Percentiles rank a stretch among this genome's conserved stretches.
phyloP scores from a whole-genome alignment of 2,113 vertebrate genomes.

The Melospiza melodia region DNA sequence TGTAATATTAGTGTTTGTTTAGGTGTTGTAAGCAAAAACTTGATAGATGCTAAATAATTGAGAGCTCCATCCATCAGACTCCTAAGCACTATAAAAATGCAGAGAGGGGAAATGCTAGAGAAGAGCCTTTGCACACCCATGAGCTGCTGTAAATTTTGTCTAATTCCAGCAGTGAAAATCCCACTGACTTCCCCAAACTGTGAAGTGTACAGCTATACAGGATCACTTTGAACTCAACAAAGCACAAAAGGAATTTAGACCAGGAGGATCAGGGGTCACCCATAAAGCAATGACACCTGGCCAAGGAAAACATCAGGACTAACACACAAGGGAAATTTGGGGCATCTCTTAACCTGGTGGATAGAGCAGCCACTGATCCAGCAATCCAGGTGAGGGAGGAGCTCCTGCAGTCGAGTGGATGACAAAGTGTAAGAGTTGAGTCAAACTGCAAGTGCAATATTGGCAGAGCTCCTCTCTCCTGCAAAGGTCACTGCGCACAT shows the following conservation, averaged over 20 bases:
- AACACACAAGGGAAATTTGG: background rate
- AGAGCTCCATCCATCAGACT: background rate
- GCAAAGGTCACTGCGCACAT: conserved; percentile 1
- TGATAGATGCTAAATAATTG: conserved; percentile 26
- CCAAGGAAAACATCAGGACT: background rate
- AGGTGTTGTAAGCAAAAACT: conserved; percentile 9
- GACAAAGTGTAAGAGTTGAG: background rate
- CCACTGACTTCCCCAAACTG: background rate
- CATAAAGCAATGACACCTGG: background rate
- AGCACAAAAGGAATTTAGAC: background rate
- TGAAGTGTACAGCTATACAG: background rate
- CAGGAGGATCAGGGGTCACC: background rate
- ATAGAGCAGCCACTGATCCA: background rate
- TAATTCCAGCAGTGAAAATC: background rate
- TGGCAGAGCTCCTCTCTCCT: background rate
- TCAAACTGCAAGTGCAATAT: background rate
- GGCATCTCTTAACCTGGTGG: background rate
- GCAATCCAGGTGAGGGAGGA: background rate
- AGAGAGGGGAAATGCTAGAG: background rate
- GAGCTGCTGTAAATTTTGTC: background rate
- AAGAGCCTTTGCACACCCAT: background rate
- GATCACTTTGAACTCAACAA: background rate
- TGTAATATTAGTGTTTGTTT: background rate
- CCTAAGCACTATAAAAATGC: background rate
- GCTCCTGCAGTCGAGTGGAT: background rate